A percentile compares a stretch with the other conserved stretches of the same genome.
These are phyloP conservation scores for Drosophila limbata DNA, from an alignment of 2,888 invertebrate species.

Conservation along the genomic window DNA sequence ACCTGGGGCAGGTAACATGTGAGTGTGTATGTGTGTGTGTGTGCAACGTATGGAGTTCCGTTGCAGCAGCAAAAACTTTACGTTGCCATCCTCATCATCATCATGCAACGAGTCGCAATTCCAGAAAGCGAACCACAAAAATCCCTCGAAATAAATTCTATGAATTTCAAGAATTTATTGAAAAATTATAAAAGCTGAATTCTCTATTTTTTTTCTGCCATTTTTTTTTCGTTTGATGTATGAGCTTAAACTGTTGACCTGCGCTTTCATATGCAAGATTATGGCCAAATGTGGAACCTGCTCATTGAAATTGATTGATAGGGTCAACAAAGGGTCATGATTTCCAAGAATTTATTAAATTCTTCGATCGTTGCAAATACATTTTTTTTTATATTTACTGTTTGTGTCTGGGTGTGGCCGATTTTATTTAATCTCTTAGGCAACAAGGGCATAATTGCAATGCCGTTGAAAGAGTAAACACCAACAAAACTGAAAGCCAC, in stretches of 20 bases:
- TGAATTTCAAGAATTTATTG: background rate
- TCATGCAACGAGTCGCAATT: background rate
- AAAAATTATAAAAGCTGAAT: conserved; percentile 4
- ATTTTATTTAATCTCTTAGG: conserved; percentile 15
- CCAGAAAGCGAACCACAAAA: background rate
- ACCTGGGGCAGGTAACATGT: conserved; percentile 25
- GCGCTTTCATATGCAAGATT: conserved; percentile 1
- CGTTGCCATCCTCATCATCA: background rate
- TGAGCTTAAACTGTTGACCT: conserved; percentile 12
- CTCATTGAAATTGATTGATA: conserved; percentile 10
- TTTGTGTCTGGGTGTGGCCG: background rate
- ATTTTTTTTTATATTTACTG: background rate
- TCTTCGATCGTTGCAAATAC: conserved; percentile 9
- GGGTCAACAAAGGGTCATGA: conserved; percentile 37
- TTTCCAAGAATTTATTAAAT: conserved; percentile 15
- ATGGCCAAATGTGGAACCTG: background rate
- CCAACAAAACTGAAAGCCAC: conserved; percentile 15
- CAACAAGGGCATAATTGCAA: conserved; percentile 31
- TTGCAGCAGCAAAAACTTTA: conserved; percentile 4
- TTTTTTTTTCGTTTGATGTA: conserved; percentile 6
- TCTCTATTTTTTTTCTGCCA: background rate
- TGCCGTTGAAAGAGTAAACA: conserved; percentile 28
- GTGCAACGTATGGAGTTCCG: background rate
- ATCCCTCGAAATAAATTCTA: background rate
- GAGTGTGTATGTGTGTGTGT: conserved; percentile 24